Percentiles rank a stretch among this genome's conserved stretches.
Evolutionary conservation across 2,888 invertebrate genomes (phyloP).

Genomic region (Epinotia demarniana): DNA sequence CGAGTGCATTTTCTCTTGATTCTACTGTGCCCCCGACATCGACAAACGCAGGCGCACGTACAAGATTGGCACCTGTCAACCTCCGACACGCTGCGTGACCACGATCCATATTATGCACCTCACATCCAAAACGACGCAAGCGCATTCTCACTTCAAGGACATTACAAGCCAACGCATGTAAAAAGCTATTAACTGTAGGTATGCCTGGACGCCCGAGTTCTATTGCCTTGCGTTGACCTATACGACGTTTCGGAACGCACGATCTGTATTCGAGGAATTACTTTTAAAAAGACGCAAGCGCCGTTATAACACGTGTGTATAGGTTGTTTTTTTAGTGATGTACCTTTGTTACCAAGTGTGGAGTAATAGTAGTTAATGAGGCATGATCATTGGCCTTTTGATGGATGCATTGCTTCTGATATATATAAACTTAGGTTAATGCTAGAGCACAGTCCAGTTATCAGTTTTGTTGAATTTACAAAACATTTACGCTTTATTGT

Average conservation of each 20-base stretch:
- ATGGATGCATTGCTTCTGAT: constrained; percentile 10
- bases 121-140: not conserved
- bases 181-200: no score
- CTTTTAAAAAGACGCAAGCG: not conserved
- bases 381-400: constrained; percentile 35
- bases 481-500: no score
- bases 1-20: constrained; percentile 5
- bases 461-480: no score
- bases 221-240: not conserved
- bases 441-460: not conserved
- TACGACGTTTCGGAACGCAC: constrained; percentile 46
- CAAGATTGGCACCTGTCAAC: constrained; percentile 83
- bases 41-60: constrained; percentile 62
- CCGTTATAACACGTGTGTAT: not conserved
- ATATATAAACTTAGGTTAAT: constrained; percentile 6
- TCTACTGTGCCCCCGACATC: constrained; percentile 51
- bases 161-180: no score
- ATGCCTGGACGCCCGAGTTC: no score
- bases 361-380: constrained; percentile 31
- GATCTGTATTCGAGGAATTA: constrained; percentile 44
- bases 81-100: constrained; percentile 64
- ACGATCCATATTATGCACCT: constrained; percentile 50
- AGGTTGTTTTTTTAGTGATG: not conserved
- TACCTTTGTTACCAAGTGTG: constrained; percentile 21
- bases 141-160: not conserved